Percentiles rank a stretch among this genome's conserved stretches.
Conservation (phyloP, 2,113 vertebrate species). For the Bolborhynchus lineola region DNA sequence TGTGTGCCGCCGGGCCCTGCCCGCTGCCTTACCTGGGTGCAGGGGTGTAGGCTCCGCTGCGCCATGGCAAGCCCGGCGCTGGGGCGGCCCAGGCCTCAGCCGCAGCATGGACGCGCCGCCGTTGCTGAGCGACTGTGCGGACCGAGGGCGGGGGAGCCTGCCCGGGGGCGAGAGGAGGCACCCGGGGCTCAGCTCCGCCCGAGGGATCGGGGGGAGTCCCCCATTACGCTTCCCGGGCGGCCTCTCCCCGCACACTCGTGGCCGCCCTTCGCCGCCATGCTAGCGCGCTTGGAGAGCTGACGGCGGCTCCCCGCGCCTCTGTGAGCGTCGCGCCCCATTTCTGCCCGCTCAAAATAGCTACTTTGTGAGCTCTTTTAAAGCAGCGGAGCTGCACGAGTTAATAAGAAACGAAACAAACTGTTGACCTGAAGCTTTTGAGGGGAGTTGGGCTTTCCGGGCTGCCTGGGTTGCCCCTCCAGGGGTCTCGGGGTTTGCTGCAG, state of each 20-base stretch:
- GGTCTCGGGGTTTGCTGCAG: accelerated
- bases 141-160: neutral
- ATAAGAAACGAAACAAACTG: neutral
- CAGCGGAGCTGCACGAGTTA: neutral
- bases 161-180: neutral
- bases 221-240: accelerated
- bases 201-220: accelerated
- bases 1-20: neutral
- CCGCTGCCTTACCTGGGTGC: neutral
- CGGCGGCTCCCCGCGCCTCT: neutral
- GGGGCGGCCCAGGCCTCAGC: neutral
- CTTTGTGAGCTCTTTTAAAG: neutral
- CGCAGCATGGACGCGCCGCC: neutral
- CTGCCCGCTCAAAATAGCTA: neutral
- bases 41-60: neutral
- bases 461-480: accelerated
- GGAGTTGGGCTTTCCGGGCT: accelerated
- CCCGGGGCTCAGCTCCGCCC: neutral
- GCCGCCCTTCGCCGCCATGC: too few species aligned
- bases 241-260: neutral
- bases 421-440: neutral
- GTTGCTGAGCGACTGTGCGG: neutral
- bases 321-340: accelerated
- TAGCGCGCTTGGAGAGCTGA: accelerated
- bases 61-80: neutral